Evolutionary conservation across 2,797 vertebrate species (phyloP).

Genomic region (Amblyraja radiata): DNA sequence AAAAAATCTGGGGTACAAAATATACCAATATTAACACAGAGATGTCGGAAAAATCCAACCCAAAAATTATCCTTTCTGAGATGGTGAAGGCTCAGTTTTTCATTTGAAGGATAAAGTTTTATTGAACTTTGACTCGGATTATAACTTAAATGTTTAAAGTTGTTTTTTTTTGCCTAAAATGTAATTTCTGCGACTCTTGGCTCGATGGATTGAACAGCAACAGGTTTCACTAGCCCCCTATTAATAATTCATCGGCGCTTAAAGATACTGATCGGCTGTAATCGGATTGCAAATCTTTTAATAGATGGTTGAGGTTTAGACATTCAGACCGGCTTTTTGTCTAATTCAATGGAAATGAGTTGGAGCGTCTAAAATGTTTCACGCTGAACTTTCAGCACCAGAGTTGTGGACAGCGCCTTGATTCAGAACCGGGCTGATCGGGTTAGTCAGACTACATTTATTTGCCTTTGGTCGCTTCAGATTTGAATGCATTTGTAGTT

Average conservation of each 20-base stretch:
- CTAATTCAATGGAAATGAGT: neutral
- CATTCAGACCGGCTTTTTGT: neutral
- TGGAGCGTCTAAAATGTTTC: too few relatives aligned
- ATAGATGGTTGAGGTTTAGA: neutral
- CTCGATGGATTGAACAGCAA: neutral
- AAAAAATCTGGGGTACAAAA: neutral
- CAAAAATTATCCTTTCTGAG: neutral
- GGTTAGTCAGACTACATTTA: neutral
- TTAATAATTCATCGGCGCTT: neutral
- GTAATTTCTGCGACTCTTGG: neutral
- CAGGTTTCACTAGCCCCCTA: neutral
- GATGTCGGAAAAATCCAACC: neutral
- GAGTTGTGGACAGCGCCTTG: neutral
- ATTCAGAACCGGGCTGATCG: neutral
- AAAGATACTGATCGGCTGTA: neutral
- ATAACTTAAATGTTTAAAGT: neutral
- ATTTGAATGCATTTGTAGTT: neutral
- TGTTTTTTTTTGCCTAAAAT: neutral
- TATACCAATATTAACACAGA: neutral
- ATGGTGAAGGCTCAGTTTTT: neutral
- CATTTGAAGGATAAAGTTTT: neutral
- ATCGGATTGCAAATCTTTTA: constrained; percentile 11
- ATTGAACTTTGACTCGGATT: neutral
- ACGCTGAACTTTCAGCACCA: neutral
- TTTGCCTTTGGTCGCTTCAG: neutral